Conservation (phyloP, 1,140 invertebrate species). For the Saccostrea glomerata region DNA sequence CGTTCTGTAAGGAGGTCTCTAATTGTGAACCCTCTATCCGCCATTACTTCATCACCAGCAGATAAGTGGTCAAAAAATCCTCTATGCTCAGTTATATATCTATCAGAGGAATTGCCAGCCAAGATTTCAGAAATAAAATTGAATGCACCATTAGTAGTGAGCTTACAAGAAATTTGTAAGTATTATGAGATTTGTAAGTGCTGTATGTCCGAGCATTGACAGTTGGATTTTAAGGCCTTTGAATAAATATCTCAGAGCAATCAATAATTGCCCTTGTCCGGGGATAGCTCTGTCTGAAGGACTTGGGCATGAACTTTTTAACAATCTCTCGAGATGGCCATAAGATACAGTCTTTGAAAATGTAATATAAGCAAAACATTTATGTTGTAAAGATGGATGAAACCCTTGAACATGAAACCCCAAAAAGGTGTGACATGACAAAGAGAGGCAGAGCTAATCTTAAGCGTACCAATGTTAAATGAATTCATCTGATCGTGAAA, state of each 20-base stretch:
- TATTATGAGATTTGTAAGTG: constrained; percentile 52
- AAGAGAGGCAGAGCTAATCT: background rate
- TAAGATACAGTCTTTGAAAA: background rate
- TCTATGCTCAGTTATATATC: constrained; percentile 3
- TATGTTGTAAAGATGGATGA: constrained; percentile 40
- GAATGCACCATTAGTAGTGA: constrained; percentile 45
- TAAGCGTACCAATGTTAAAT: background rate
- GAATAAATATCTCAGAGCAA: constrained; percentile 48
- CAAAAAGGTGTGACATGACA: background rate
- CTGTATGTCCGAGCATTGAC: constrained; percentile 15
- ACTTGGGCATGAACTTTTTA: no score
- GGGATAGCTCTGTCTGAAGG: background rate
- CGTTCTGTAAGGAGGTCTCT: constrained; percentile 28
- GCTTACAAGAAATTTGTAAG: constrained; percentile 49
- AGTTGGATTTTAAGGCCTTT: background rate
- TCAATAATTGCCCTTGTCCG: constrained; percentile 32
- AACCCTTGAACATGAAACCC: constrained; percentile 2
- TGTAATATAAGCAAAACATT: background rate
- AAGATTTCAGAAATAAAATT: constrained; percentile 47
- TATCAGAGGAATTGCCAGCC: constrained; percentile 43
- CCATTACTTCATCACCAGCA: constrained; percentile 48
- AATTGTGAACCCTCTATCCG: constrained; percentile 52
- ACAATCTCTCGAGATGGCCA: no score
- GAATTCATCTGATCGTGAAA: background rate
- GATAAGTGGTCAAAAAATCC: constrained; percentile 39